Percentiles rank a stretch among this genome's conserved stretches.
Evolutionary conservation across 2,113 vertebrate genomes (phyloP).

Genomic region (Oreocharis arfaki): DNA sequence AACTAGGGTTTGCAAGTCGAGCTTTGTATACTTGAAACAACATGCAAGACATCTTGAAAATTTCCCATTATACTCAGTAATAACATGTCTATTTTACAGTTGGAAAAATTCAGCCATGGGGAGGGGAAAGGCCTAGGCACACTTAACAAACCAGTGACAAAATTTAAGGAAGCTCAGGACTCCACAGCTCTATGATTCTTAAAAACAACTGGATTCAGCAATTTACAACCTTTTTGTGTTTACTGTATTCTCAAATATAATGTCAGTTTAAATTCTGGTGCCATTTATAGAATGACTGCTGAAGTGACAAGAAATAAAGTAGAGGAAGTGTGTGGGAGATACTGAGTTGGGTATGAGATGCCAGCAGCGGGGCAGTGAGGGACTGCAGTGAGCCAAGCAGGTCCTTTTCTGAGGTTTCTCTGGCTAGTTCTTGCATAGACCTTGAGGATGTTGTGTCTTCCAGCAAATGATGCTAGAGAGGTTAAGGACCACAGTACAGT

Average conservation of each 20-base stretch:
- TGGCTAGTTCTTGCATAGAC: not conserved
- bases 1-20: not conserved
- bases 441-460: not conserved
- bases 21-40: not conserved
- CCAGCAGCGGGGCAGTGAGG: not conserved
- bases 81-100: not conserved
- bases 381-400: not conserved
- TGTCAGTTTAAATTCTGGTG: not conserved
- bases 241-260: not conserved
- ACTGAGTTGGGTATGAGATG: not conserved
- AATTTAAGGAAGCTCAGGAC: not conserved
- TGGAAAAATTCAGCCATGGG: not conserved
- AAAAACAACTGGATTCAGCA: not conserved
- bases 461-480: not conserved
- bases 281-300: not conserved
- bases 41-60: not conserved
- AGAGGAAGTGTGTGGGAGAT: not conserved
- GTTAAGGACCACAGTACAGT: rapidly evolving
- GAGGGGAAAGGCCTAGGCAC: not conserved
- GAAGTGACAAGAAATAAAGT: not conserved
- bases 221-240: not conserved
- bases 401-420: not conserved
- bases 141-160: not conserved
- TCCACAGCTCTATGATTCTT: not conserved
- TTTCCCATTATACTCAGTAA: not conserved